phyloP scores from a whole-genome alignment of 2,113 vertebrate species.

The Anser cygnoides region DNA sequence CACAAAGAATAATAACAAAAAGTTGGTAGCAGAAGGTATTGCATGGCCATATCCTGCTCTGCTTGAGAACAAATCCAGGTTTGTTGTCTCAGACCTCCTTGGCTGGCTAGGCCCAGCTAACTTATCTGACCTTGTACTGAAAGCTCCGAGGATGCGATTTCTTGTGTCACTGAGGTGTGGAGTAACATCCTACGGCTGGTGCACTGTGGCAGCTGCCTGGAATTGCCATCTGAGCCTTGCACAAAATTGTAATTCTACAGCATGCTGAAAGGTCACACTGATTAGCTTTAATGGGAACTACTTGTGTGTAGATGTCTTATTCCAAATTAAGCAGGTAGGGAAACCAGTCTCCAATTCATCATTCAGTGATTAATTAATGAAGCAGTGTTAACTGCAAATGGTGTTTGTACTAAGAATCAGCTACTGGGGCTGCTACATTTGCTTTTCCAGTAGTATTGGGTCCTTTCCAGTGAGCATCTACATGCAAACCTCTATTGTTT shows the following conservation, averaged over 20 bases:
- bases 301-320: background rate
- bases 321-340: background rate
- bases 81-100: background rate
- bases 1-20: background rate
- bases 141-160: accelerated
- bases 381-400: background rate
- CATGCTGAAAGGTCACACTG: background rate
- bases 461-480: background rate
- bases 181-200: background rate
- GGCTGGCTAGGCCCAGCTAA: background rate
- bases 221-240: background rate
- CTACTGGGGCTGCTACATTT: background rate
- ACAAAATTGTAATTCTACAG: background rate
- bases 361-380: background rate
- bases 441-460: background rate
- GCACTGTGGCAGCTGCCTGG: background rate
- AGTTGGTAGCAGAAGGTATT: background rate
- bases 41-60: accelerated
- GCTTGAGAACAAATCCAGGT: background rate
- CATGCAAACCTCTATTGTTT: background rate
- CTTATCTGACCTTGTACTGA: background rate
- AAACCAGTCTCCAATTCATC: background rate
- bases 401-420: background rate
- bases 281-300: background rate
- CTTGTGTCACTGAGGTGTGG: background rate